Base-by-base conservation (phyloP, 2,797 vertebrate species). In the Cossypha polioptera region DNA sequence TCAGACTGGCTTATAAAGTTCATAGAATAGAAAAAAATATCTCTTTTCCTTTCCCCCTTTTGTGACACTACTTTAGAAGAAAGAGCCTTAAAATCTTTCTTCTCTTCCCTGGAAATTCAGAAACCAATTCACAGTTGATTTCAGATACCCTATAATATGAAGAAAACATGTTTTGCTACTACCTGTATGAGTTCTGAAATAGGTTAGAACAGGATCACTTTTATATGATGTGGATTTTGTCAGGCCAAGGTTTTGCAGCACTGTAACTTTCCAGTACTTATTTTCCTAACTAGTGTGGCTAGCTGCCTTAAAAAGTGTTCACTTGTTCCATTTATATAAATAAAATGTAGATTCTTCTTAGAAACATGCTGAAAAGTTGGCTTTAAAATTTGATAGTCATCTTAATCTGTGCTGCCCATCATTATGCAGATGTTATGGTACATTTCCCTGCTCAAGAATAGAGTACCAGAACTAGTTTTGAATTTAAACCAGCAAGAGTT, bases 191-290 rank as follows among this genome's bases (percentile, higher is more conserved):
- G 14, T 68, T 80, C 53, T 45, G n/a, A 48, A 67, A 19, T 13
- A 55, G 17, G 6, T 79, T 51, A 47, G 20, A 10, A 26, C 0
- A 0, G 25, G 16, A 17, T 85, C 13, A 19, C 31, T 88, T 89
- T 85, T 33, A 22, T 63, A 5, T 29, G 22, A 59, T 36, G 9
- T 1, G 12, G 16, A n/a, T 86, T 91, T 95, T 94, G 29, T 33
- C 43, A 62, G 85, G 40, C 40, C 7, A n/a, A 75, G 10, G 3
- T 63, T 85, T 88, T 77, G 53, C 61, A 90, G 29, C 40, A 5
- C 33, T 59, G 29, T 71, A 38, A 43, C 28, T 88, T 90, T 83
- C 18, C 26, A 69, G 33, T 73, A 36, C 10, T 83, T 91, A 16
- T 9, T 95, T 90, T 55, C 29, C 24, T n/a, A 42, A 18, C 24